Base-by-base conservation (phyloP, 2,113 vertebrate genomes). In the Hippocampus abdominalis region DNA sequence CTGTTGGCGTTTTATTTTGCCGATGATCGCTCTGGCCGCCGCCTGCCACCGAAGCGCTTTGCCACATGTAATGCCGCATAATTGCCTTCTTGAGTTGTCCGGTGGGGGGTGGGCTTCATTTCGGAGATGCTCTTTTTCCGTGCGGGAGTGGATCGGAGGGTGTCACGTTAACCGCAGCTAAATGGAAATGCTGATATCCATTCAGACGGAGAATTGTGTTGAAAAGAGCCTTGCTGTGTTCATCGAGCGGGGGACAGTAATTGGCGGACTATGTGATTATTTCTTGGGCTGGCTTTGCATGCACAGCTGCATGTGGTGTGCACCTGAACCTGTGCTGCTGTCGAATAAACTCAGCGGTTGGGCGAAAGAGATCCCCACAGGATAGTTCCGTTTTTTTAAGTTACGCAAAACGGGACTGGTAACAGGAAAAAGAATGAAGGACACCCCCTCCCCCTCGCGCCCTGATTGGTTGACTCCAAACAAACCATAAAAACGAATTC, bases 91-190 rank as follows among this genome's bases (percentile, higher is more conserved):
- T 78, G 71, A 81, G 83, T 82, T 69, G 67, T 66, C 81, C 57
- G 70, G 71, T 64, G 67, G 68, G 25, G 44, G 74, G 67, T 66
- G 25, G 44, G 74, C 60, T 76, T 81, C 70, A 71, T 78, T 36
- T 88, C 81, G 16, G 8, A 77, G 74, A 70, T 48, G 46, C 61
- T 78, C 71, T 85, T 85, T 86, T 60, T 32, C 57, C 27, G 27
- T 0, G 68, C 56, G 81, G 76, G 73, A 87, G 79, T 79, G 73
- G 71, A 77, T 75, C 48, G 61, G 71, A 78, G 80, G 70, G 83
- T 81, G 78, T 87, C 81, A 72, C 73, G 85, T 86, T 87, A 81
- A 86, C 68, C 21, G 40, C 59, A 67, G 80, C 80, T 82, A 81
- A 84, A 82, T 71, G 76, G 79, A 85, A 76, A 84, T 75, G 76